phyloP scores from a whole-genome alignment of 2,888 invertebrate genomes.

The Nysson spinosus region DNA sequence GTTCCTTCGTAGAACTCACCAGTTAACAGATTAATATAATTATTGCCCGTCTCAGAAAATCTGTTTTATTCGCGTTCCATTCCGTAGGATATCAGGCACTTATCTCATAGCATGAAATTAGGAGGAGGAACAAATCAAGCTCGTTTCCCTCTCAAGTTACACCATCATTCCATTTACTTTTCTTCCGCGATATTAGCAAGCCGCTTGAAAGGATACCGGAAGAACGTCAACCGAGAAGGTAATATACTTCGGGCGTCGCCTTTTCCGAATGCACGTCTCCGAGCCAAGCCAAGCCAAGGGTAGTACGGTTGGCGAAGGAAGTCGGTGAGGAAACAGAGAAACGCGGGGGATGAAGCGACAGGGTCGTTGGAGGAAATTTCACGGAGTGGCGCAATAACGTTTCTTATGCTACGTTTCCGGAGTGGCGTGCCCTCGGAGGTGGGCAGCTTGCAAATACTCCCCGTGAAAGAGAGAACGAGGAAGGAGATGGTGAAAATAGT shows the following conservation, averaged over 20 bases:
- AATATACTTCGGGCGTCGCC: constrained; percentile 53
- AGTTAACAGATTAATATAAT: no score
- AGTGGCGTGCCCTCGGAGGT: constrained; percentile 47
- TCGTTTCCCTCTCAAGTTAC: no score
- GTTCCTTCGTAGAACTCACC: no score
- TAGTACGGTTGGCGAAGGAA: no score
- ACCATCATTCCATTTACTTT: constrained; percentile 13
- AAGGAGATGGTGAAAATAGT: constrained; percentile 20
- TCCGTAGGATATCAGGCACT: no score
- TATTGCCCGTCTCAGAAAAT: no score
- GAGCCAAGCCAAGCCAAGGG: no score
- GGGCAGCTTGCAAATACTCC: constrained; percentile 57
- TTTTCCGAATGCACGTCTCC: constrained; percentile 47
- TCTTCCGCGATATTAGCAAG: constrained; percentile 45
- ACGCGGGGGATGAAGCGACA: constrained; percentile 37
- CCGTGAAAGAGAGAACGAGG: constrained; percentile 17
- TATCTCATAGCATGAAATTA: no score
- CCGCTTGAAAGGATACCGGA: constrained; percentile 45
- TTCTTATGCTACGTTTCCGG: constrained; percentile 62
- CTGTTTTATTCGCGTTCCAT: no score
- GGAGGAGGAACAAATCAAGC: no score
- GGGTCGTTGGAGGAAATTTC: constrained; percentile 58
- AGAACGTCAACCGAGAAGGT: constrained; percentile 48
- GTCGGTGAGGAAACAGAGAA: constrained; percentile 20
- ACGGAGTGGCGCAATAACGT: constrained; percentile 63